phyloP scores from a whole-genome alignment of 2,888 invertebrate genomes.

The Ornithoptera alexandrae region DNA sequence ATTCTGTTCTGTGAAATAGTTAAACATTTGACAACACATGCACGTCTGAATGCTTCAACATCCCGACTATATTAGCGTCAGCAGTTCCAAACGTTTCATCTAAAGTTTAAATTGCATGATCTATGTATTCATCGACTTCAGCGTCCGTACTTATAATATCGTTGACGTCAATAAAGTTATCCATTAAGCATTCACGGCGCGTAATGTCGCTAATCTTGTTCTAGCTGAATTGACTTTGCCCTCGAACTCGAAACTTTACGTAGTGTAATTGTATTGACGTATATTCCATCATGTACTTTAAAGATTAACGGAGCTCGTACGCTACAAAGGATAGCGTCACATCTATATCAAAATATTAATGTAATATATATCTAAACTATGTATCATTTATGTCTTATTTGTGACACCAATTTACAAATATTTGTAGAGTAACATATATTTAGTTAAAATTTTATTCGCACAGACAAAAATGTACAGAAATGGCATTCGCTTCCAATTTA shows the following conservation, averaged over 20 bases:
- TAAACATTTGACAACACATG: not conserved
- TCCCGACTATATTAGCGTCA: not conserved
- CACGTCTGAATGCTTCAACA: not conserved
- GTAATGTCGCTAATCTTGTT: constrained; percentile 18
- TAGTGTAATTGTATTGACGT: constrained; percentile 2
- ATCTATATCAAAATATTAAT: too few species aligned
- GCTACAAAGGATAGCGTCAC: not conserved
- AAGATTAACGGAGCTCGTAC: not conserved
- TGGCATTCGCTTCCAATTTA: too few species aligned
- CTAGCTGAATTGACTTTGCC: constrained; percentile 8
- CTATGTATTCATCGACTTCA: constrained; percentile 4
- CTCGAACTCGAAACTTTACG: not conserved
- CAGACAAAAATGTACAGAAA: too few species aligned
- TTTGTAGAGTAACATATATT: too few species aligned
- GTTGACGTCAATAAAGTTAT: constrained; percentile 12
- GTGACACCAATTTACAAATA: too few species aligned
- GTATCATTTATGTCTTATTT: too few species aligned
- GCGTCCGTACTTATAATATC: constrained; percentile 11
- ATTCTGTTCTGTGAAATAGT: too few species aligned
- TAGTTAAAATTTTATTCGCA: too few species aligned
- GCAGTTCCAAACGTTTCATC: constrained; percentile 2
- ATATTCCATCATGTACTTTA: not conserved
- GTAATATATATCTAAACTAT: not conserved
- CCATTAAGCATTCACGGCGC: constrained; percentile 5
- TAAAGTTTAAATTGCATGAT: constrained; percentile 15